phyloP scores from a whole-genome alignment of 2,797 vertebrate genomes.

The Todus mexicanus region DNA sequence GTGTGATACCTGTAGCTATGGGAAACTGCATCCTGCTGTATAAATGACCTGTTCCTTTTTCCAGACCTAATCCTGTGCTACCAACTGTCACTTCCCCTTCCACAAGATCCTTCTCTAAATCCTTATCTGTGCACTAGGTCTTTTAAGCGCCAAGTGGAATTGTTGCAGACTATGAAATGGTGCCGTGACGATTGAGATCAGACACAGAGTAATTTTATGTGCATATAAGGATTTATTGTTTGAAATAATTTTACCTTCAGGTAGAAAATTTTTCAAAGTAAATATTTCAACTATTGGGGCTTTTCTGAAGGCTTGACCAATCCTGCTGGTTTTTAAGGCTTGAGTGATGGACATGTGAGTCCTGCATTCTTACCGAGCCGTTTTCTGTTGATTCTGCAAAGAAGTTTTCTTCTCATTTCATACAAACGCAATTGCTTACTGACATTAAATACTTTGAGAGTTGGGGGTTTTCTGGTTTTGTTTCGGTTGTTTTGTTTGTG shows the following conservation, averaged over 20 bases:
- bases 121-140: not conserved
- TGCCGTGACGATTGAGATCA: not conserved
- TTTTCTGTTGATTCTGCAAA: not conserved
- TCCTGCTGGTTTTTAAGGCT: not conserved
- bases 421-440: not conserved
- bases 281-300: rapidly evolving
- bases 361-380: not conserved
- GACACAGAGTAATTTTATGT: not conserved
- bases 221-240: not conserved
- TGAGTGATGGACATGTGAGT: not conserved
- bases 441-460: not conserved
- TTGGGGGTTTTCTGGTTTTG: not conserved
- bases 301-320: not conserved
- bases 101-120: not conserved
- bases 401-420: not conserved
- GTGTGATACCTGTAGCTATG: not conserved
- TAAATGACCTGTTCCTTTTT: not conserved
- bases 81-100: not conserved
- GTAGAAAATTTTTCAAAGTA: not conserved
- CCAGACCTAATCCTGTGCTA: not conserved
- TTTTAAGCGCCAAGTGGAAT: not conserved
- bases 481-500: not conserved
- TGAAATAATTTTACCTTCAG: not conserved
- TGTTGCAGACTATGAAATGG: not conserved
- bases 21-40: not conserved